phyloP scores from a whole-genome alignment of 1,140 invertebrate genomes.

The Amphibalanus amphitrite region DNA sequence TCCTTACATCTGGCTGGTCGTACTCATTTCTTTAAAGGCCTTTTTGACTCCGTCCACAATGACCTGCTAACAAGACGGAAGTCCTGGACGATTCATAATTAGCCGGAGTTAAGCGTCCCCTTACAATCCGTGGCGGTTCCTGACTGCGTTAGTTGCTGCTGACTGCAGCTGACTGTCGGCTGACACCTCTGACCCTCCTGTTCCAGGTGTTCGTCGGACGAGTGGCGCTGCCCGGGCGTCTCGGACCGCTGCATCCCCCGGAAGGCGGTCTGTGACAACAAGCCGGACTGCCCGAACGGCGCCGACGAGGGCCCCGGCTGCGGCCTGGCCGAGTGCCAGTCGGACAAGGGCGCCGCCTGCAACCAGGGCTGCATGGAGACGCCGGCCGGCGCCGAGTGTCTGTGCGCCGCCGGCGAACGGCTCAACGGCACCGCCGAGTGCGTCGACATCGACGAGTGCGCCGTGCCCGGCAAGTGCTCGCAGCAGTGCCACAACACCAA shows the following conservation, averaged over 20 bases:
- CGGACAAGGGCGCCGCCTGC: slow-evolving; percentile 50
- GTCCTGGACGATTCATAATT: no score
- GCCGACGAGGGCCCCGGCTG: slow-evolving; percentile 77
- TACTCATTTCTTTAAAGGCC: no score
- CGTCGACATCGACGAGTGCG: slow-evolving; percentile 73
- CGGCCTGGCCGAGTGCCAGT: slow-evolving; percentile 55
- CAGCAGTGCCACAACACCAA: slow-evolving; percentile 79
- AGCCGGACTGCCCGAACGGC: slow-evolving; percentile 73
- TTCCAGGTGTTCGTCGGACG: slow-evolving; percentile 46
- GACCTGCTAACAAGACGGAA: no score
- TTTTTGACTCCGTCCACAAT: no score
- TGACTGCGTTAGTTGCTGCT: no score
- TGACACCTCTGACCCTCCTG: neutral
- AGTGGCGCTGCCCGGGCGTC: slow-evolving; percentile 70
- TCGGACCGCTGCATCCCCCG: slow-evolving; percentile 52
- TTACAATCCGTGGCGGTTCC: no score
- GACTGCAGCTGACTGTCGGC: no score
- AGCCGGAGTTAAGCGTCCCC: no score
- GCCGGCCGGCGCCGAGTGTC: slow-evolving; percentile 44
- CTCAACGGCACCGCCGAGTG: slow-evolving; percentile 38
- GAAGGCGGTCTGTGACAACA: slow-evolving; percentile 47
- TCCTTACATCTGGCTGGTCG: no score
- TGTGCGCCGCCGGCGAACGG: slow-evolving; percentile 21
- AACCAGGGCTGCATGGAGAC: slow-evolving; percentile 77
- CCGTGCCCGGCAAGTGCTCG: slow-evolving; percentile 70